A percentile compares a stretch with the other conserved stretches of the same genome.
Evolutionary conservation across 2,113 vertebrate genomes (phyloP).

Genomic region (Cisticola juncidis): DNA sequence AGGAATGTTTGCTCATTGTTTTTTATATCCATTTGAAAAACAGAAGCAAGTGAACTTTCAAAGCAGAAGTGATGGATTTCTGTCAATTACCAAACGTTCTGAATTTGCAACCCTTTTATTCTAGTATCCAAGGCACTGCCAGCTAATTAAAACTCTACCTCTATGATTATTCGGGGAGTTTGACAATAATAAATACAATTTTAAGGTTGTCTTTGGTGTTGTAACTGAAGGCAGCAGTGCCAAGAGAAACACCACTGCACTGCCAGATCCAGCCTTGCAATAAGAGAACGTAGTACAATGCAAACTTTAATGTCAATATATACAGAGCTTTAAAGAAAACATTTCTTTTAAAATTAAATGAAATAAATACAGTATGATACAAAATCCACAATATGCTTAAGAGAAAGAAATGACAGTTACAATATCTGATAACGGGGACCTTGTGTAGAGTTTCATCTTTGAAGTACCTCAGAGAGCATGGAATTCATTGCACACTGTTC

Average conservation of each 20-base stretch:
- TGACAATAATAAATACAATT: constrained; percentile 68
- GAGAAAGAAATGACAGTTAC: constrained; percentile 69
- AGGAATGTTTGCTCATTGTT: background rate
- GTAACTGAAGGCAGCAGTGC: constrained; percentile 55
- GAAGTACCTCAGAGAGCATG: constrained; percentile 58
- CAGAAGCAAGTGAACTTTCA: background rate
- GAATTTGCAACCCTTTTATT: constrained; percentile 64
- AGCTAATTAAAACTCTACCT: constrained; percentile 59
- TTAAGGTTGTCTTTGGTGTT: constrained; percentile 70
- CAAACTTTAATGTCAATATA: constrained; percentile 94
- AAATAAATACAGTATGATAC: constrained; percentile 97
- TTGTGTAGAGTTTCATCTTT: constrained; percentile 39
- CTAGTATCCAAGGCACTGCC: constrained; percentile 56
- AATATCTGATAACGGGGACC: constrained; percentile 49
- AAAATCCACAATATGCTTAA: constrained; percentile 89
- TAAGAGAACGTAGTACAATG: constrained; percentile 64
- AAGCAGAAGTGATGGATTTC: constrained; percentile 52
- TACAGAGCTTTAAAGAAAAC: constrained; percentile 92
- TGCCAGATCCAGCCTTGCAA: constrained; percentile 59
- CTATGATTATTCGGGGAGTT: constrained; percentile 58
- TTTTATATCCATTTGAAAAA: background rate
- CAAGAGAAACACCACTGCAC: constrained; percentile 43
- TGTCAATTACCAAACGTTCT: constrained; percentile 56
- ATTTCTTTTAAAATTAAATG: constrained; percentile 90
- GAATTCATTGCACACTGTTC: constrained; percentile 53